Evolutionary conservation across 2,113 vertebrate species (phyloP).

Genomic region (Pipa parva): DNA sequence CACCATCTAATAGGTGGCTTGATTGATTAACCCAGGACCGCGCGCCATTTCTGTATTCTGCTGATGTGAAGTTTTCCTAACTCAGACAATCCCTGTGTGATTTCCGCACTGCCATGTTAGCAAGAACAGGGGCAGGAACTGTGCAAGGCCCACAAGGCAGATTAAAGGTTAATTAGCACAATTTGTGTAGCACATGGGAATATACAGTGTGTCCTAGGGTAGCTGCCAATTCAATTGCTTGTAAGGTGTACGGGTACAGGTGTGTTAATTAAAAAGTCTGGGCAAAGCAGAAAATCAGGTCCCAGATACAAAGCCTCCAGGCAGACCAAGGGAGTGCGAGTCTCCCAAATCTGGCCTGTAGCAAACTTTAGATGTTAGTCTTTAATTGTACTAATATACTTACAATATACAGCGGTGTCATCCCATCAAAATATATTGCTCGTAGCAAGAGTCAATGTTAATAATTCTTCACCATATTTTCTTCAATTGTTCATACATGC

Average conservation of each 20-base stretch:
- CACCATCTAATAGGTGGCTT: not conserved
- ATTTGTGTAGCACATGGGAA: not conserved
- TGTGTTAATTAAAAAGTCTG: not conserved
- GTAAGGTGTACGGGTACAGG: not conserved
- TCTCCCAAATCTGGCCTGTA: not conserved
- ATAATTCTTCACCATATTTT: too few relatives aligned
- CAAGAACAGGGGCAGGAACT: not conserved
- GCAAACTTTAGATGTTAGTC: not conserved
- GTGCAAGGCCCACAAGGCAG: not conserved
- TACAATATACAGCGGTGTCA: too few relatives aligned
- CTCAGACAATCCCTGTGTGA: not conserved
- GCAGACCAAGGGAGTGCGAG: not conserved
- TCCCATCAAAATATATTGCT: too few relatives aligned
- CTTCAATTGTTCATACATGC: too few relatives aligned
- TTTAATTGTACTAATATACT: too few relatives aligned
- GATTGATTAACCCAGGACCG: not conserved
- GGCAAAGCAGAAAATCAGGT: not conserved
- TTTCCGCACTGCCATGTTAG: not conserved
- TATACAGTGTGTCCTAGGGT: not conserved
- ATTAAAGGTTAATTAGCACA: not conserved
- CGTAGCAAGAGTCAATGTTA: too few relatives aligned
- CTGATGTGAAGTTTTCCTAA: not conserved
- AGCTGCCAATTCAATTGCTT: not conserved
- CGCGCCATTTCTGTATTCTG: not conserved
- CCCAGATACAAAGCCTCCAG: not conserved